phyloP scores from a whole-genome alignment of 2,797 vertebrate genomes.

The Nannoperca australis region DNA sequence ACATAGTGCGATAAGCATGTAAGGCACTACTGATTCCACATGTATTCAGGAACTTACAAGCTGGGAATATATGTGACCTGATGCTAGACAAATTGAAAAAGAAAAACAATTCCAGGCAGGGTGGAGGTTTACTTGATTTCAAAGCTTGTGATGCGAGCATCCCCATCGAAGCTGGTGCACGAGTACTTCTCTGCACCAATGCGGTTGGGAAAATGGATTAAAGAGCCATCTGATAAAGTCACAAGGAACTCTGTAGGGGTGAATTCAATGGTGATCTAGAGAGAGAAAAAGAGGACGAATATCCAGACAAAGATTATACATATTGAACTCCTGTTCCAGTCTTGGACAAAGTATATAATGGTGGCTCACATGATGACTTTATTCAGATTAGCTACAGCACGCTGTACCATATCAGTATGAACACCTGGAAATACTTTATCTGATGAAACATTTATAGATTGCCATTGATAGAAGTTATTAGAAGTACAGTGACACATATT shows the following conservation, averaged over 20 bases:
- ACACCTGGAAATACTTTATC: neutral
- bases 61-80: neutral
- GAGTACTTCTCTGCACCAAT: slow-evolving; percentile 77
- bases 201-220: slow-evolving; percentile 84
- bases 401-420: neutral
- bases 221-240: slow-evolving; percentile 76
- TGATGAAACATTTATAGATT: neutral
- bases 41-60: slow-evolving; percentile 11
- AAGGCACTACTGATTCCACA: slow-evolving; percentile 31
- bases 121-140: slow-evolving; percentile 74
- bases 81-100: slow-evolving; percentile 11
- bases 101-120: neutral
- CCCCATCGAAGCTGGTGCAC: slow-evolving; percentile 66
- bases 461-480: neutral
- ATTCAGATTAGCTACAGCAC: neutral
- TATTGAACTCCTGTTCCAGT: neutral
- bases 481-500: slow-evolving; percentile 10
- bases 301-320: neutral
- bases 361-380: neutral
- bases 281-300: neutral
- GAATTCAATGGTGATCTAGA: slow-evolving; percentile 78
- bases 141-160: slow-evolving; percentile 65
- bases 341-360: neutral
- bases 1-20: neutral
- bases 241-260: slow-evolving; percentile 78